Base-by-base conservation (phyloP, 2,113 vertebrate genomes). In the Etia nguti region DNA sequence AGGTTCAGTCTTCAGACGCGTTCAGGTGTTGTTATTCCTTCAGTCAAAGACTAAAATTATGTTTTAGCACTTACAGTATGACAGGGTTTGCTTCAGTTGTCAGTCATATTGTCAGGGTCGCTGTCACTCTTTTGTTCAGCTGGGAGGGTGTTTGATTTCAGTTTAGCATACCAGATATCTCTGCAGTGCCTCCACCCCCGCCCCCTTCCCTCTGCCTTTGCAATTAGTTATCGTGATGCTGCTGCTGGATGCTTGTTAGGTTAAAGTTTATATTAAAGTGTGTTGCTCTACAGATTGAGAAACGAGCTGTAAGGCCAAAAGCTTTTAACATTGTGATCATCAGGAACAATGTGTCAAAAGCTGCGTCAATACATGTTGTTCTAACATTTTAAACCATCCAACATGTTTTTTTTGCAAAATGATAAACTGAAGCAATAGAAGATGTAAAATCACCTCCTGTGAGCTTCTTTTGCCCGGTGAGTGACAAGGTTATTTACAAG, bases 401-500 rank as follows among this genome's bases (percentile, higher is more conserved):
- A 59, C 13, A 34, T 20, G 52, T 9, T 20, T 50, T 57, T 62
- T 80, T 43, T 43, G 11, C 20, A 3, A 62, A 43, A 7, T 82
- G 48, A 82, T 43, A 20, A 56, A 82, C 16, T 15, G 31, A 34
- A 86, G 50, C 22, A 52, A 1, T 10, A 20, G 11, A 38, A 50
- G 80, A 57, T 24, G 59, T 20, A 75, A 70, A 85, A 79, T 46
- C 34, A 36, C 70, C 31, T 80, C 26, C 1, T 15, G 79, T 24
- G 70, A n/a, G 26, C 70, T n/a, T 3, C 75, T 59, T 16, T 20
- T 46, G 12, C 52, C 22, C 7, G 4, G 8, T 87, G 56, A 85
- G 26, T 73, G 77, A 84, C 65, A 12, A 81, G 43, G 87, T 86
- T 86, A 85, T 88, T 84, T 85, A 85, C 79, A 5, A 18, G 80